A percentile compares a stretch with the other conserved stretches of the same genome.
Conservation (phyloP, 2,113 vertebrate species). For the Sialia sialis region DNA sequence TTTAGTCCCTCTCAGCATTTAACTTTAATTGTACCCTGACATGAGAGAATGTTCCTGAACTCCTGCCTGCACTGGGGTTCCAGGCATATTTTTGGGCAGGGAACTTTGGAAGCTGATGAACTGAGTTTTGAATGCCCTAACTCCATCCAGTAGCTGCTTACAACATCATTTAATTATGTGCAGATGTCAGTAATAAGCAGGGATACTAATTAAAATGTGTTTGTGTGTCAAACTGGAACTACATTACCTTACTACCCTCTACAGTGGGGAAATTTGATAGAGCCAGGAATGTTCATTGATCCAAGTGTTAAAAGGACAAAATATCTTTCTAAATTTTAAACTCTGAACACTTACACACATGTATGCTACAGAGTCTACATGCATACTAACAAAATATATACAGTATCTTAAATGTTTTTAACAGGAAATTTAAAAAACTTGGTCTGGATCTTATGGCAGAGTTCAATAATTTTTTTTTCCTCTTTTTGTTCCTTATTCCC, state of each 20-base stretch:
- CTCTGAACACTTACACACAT: accelerated
- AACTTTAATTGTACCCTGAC: background rate
- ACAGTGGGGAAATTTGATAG: background rate
- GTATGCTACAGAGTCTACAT: background rate
- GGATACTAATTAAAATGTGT: accelerated
- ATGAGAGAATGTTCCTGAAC: background rate
- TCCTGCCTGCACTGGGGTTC: background rate
- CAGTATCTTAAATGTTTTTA: background rate
- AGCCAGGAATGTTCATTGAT: background rate
- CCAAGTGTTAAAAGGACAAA: background rate
- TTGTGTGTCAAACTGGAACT: background rate
- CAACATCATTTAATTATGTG: background rate
- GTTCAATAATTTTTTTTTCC: background rate
- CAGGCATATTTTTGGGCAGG: background rate
- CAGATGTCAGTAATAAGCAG: background rate
- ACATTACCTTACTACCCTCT: background rate
- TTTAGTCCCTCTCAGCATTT: background rate
- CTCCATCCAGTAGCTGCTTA: background rate
- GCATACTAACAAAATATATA: background rate
- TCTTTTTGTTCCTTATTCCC: background rate
- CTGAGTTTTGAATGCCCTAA: background rate
- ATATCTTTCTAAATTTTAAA: background rate
- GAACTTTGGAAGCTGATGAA: background rate
- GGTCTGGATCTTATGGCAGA: background rate
- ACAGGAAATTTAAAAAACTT: background rate